A percentile compares a stretch with the other conserved stretches of the same genome.
Conservation (phyloP, 64 coral and sea anemone species). For the Cladopsammia gracilis region DNA sequence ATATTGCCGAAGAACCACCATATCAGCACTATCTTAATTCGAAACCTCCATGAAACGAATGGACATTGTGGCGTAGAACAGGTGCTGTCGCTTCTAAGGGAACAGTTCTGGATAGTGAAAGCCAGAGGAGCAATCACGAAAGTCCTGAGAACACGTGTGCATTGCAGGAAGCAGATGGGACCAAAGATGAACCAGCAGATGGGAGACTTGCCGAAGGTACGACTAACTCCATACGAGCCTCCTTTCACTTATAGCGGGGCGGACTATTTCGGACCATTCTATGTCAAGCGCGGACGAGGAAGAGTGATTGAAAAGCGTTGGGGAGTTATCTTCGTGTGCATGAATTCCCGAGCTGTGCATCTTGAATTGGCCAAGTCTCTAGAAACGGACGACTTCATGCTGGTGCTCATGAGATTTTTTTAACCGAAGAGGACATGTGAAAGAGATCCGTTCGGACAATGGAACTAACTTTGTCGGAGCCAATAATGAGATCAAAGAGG, state of each 20-base stretch:
- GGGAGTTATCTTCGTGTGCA: constrained; percentile 55
- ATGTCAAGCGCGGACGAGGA: constrained; percentile 65
- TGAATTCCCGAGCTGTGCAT: constrained; percentile 59
- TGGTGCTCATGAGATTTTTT: constrained; percentile 36
- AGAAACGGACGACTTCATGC: constrained; percentile 67
- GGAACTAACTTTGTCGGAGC: constrained; percentile 69
- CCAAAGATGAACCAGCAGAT: constrained; percentile 45
- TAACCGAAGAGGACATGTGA: constrained; percentile 22
- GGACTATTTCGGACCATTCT: constrained; percentile 68
- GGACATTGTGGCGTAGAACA: constrained; percentile 73
- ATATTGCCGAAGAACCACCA: constrained; percentile 64
- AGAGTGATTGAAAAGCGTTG: constrained; percentile 55
- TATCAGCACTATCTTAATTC: constrained; percentile 37
- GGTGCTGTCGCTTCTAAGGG: not conserved
- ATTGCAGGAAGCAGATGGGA: constrained; percentile 5
- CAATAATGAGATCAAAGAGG: constrained; percentile 30
- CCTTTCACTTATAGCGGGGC: constrained; percentile 52
- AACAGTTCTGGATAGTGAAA: constrained; percentile 66
- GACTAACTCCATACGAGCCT: constrained; percentile 60
- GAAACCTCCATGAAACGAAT: constrained; percentile 12
- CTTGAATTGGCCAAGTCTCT: constrained; percentile 59
- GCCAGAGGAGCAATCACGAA: constrained; percentile 30
- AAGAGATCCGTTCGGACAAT: constrained; percentile 66
- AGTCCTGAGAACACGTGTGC: constrained; percentile 19
- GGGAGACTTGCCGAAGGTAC: constrained; percentile 67